Conservation (phyloP, 2,888 invertebrate species). For the Conus canariensis region DNA sequence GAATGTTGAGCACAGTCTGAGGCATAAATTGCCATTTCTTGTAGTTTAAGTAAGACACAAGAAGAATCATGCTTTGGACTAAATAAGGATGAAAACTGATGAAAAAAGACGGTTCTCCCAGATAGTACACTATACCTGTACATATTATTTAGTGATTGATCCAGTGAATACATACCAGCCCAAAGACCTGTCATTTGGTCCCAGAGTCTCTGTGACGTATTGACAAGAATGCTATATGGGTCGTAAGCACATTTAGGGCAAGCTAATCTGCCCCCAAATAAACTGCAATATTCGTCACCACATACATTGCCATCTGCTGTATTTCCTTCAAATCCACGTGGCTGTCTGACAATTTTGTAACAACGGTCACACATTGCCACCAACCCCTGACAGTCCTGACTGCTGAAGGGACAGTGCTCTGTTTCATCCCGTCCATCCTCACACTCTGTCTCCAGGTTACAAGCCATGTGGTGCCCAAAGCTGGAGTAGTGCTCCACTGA, state of each 20-base stretch:
- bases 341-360: not conserved
- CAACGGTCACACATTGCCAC: not conserved
- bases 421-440: conserved; percentile 3
- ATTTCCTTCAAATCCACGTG: not conserved
- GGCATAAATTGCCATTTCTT: not conserved
- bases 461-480: not conserved
- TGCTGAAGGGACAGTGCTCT: conserved; percentile 3
- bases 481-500: not conserved
- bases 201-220: not conserved
- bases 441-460: conserved; percentile 17
- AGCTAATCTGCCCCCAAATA: not conserved
- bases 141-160: not conserved
- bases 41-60: not conserved
- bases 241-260: not conserved
- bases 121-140: not conserved
- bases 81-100: not conserved
- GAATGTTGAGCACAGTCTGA: not conserved
- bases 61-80: not conserved
- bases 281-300: not conserved
- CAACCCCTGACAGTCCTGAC: not conserved
- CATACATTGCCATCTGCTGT: not conserved
- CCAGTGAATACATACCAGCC: not conserved
- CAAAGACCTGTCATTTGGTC: not conserved
- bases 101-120: not conserved
- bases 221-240: not conserved